These are phyloP conservation scores for Pseudachorutes palmiensis DNA, from an alignment of 1,140 invertebrate species.

Conservation along the genomic window DNA sequence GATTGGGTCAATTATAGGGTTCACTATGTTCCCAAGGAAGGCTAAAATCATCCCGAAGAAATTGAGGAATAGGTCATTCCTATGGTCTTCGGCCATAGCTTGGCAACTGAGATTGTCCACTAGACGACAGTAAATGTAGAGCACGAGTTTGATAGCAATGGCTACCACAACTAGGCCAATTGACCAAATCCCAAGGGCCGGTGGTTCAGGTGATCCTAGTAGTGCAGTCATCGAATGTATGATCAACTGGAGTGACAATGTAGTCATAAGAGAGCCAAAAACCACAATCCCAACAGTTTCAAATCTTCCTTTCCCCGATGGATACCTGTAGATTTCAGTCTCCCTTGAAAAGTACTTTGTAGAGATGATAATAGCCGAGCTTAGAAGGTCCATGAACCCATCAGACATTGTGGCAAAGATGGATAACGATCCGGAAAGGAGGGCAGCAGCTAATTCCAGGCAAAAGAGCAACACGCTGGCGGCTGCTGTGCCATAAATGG, in stretches of 20 bases:
- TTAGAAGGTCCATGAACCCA: slow-evolving; percentile 10
- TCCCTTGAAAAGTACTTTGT: neutral
- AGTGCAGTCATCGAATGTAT: neutral
- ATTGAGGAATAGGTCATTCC: slow-evolving; percentile 13
- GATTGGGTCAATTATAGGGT: slow-evolving; percentile 8
- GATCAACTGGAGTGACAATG: slow-evolving; percentile 10
- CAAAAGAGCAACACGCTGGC: neutral
- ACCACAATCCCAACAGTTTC: slow-evolving; percentile 13
- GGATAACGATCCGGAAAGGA: slow-evolving; percentile 9
- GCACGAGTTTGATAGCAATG: neutral
- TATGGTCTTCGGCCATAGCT: slow-evolving; percentile 9
- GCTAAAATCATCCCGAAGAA: neutral
- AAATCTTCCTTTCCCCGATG: slow-evolving; percentile 7
- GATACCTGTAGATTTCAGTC: slow-evolving; percentile 9
- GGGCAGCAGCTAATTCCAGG: slow-evolving; percentile 7
- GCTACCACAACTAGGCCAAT: neutral
- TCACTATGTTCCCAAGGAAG: neutral
- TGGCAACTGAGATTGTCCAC: neutral
- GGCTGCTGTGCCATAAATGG: slow-evolving; percentile 5
- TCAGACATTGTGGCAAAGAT: slow-evolving; percentile 15
- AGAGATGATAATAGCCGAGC: neutral
- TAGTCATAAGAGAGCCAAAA: slow-evolving; percentile 14
- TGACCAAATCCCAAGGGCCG: neutral
- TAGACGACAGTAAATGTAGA: slow-evolving; percentile 13
- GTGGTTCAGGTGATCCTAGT: neutral